Evolutionary conservation across 1,140 invertebrate genomes (phyloP).

Genomic region (Sinonovacula constricta): DNA sequence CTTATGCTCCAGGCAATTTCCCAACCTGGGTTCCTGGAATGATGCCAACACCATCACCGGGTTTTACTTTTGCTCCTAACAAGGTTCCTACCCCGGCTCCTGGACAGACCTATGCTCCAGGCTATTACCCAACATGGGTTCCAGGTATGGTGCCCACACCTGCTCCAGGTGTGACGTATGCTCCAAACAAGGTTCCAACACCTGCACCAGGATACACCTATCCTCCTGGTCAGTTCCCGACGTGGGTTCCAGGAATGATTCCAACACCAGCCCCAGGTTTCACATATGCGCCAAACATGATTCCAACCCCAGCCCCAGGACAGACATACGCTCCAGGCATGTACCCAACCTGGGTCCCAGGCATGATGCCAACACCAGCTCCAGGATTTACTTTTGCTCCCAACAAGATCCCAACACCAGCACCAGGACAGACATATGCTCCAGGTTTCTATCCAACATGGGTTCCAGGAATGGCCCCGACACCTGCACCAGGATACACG

Average conservation of each 20-base stretch:
- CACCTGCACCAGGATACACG: constrained; percentile 41
- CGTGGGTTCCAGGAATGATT: constrained; percentile 38
- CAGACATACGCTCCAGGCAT: constrained; percentile 57
- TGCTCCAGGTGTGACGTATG: constrained; percentile 51
- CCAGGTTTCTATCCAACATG: constrained; percentile 50
- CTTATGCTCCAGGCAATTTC: constrained; percentile 48
- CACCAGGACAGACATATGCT: constrained; percentile 45
- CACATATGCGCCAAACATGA: constrained; percentile 52
- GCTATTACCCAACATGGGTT: constrained; percentile 44
- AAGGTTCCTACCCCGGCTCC: constrained; percentile 54
- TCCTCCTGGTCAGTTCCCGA: constrained; percentile 53
- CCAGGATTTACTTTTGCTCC: constrained; percentile 46
- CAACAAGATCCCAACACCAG: constrained; percentile 51
- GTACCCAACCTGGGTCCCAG: constrained; percentile 47
- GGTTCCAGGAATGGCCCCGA: constrained; percentile 10
- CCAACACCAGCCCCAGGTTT: constrained; percentile 55
- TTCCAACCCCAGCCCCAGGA: constrained; percentile 55
- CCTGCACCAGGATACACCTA: constrained; percentile 55
- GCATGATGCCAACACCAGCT: constrained; percentile 49
- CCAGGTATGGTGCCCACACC: constrained; percentile 53
- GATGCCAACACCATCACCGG: constrained; percentile 51
- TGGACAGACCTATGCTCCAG: constrained; percentile 62
- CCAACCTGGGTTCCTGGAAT: constrained; percentile 48
- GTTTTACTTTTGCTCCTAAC: constrained; percentile 40
- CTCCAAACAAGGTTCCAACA: constrained; percentile 49